Base-by-base conservation (phyloP, 1,140 invertebrate genomes). In the Antheraea pernyi region DNA sequence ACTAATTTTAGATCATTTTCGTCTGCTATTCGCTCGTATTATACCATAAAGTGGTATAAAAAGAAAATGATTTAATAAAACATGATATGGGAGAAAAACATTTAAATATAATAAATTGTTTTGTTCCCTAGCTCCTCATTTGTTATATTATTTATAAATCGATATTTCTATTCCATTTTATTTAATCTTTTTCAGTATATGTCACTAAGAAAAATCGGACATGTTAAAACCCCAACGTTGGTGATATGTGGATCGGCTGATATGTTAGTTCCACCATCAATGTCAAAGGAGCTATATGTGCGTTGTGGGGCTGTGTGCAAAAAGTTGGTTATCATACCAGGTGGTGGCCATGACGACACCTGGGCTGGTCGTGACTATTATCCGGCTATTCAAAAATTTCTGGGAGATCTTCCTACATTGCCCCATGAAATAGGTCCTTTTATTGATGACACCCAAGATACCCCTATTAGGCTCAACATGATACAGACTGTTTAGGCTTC, bases 311-410 rank as follows among this genome's bases (percentile, higher is more conserved):
- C 96, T 74, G 82, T 94, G 5, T 92, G 93, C 69, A 98, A 98
- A 90, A 94, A 95, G 72, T 84, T 98, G 42, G 84, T 96, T 16
- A 94, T 95, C 78, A 94, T 98, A 87, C 93, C 94, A 19, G 94
- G 95, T 18, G 97, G 97, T 0, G 96, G 96, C 0, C 98, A 98
- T 83, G 98, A 98, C 81, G 97, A 98, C 85, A 98, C 97, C 0
- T 98, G 97, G 97, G 89, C 86, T 8, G 89, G 88, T 68, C 74
- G 84, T 18, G 88, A 91, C 46, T 92, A 92, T 61, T 91, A 91
- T 67, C 48, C 77, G 0, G 79, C 80, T 4, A 75, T 92, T 58
- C 82, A 87, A 76, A 79, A 84, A 65, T 91, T 91, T 66, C 70
- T 92, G 13, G 65, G 71, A n/a, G 83, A 84, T 59, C 79, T 84